Evolutionary conservation across 2,888 invertebrate genomes (phyloP).

Genomic region (Chaetoderma sp.): DNA sequence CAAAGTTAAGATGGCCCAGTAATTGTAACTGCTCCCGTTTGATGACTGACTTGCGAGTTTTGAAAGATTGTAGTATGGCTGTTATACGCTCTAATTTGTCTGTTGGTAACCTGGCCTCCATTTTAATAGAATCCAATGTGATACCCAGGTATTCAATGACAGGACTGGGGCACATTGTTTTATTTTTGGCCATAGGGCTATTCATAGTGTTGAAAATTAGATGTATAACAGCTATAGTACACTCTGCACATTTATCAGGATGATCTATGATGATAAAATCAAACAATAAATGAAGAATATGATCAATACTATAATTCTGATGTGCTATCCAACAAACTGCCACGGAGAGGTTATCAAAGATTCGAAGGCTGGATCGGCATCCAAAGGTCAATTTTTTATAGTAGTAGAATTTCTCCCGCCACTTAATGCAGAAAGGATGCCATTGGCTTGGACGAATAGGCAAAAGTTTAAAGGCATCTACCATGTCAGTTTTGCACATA

Average conservation of each 20-base stretch:
- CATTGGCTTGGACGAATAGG: not conserved
- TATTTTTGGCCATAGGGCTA: slow-evolving; percentile 22
- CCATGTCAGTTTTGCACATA: slow-evolving; percentile 4
- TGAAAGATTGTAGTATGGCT: slow-evolving; percentile 6
- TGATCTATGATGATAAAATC: slow-evolving; percentile 21
- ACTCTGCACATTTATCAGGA: slow-evolving; percentile 15
- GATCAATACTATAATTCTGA: too few species aligned
- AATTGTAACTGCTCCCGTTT: slow-evolving; percentile 27
- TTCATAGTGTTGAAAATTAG: slow-evolving; percentile 10
- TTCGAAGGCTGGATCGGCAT: slow-evolving; percentile 4
- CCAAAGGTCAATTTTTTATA: slow-evolving; percentile 18
- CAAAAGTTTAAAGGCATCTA: too few species aligned
- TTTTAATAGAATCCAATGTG: slow-evolving; percentile 20
- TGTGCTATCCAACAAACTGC: slow-evolving; percentile 20
- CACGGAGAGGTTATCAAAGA: slow-evolving; percentile 13
- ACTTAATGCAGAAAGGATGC: too few species aligned
- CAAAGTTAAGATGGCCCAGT: too few species aligned
- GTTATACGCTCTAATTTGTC: slow-evolving; percentile 19
- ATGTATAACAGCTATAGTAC: too few species aligned
- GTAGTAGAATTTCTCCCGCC: too few species aligned
- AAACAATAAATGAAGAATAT: slow-evolving; percentile 16
- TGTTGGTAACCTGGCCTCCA: slow-evolving; percentile 25
- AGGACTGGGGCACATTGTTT: slow-evolving; percentile 26
- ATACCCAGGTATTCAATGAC: slow-evolving; percentile 31
- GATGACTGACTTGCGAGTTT: slow-evolving; percentile 22